Base-by-base conservation (phyloP, 2,797 vertebrate species). In the Clarias laeviceps region DNA sequence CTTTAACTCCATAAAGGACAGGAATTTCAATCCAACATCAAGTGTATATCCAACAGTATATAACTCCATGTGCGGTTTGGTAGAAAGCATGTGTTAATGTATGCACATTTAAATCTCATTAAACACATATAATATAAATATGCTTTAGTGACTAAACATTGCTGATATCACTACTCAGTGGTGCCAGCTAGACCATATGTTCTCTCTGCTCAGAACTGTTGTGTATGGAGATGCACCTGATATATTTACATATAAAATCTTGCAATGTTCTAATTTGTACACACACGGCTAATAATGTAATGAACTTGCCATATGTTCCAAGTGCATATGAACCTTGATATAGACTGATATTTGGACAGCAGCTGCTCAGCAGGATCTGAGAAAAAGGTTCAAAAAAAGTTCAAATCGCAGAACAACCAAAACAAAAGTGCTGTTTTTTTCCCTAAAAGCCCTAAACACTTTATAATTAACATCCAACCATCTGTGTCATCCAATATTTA, bases 281-380 rank as follows among this genome's bases (percentile, higher is more conserved):
- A 76, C 73, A 34, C 76, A 78, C 56, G 6, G 56, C 81, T 87
- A 72, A 22, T 17, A 59, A 17, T 68, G 64, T 40, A 40, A 59
- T 45, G 72, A 64, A 32, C 56, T 40, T 61, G 22, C 76, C 73
- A 79, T 86, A 79, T 83, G 80, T 82, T 84, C 29, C 24, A 24
- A 82, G n/a, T 24, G 12, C 74, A 61, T 32, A 77, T 12, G 5
- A 37, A 62, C 62, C 85, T 77, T 37, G 66, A 88, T 72, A 82
- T 24, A 37, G 61, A 80, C 4, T 29, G 64, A 59, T 34, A 59
- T 14, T 5, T 8, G 12, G 6, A 78, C 40, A 17, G 59, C 59
- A 64, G 57, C 32, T 79, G 34, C 32, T 40, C 24, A 24, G 22
- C 1, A 62, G 34, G 32, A 0, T 24, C 57, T n/a, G 56, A 34